Evolutionary conservation across 1,140 invertebrate genomes (phyloP), one percentile per base, ranked within the genome.

Genomic region (Magallana angulata): DNA sequence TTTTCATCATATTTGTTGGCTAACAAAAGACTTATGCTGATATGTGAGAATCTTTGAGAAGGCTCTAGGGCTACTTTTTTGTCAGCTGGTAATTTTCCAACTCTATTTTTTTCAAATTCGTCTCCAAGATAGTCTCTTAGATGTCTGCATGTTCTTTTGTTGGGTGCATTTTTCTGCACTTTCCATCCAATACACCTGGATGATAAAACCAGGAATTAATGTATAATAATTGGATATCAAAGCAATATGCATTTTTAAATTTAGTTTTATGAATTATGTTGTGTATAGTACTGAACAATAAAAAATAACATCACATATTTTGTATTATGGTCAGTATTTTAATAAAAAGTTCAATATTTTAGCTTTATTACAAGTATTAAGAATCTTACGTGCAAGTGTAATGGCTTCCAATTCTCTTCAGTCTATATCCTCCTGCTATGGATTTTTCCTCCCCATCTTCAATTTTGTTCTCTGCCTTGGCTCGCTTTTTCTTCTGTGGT

Each of bases 1-100:
- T 92, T 92, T 87, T 91, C 91, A 60, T 92, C 91, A 86, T 92
- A 94, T 89, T 94, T 93, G 82, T 94, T 92, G 57, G 93, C 93
- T 57, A 93, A 83, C 7, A 93, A 68, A 0, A 94, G 82, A 62
- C 90, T 93, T 68, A 93, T 88, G 14, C 85, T 90, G 82, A 93
- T 91, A 76, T 94, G 92, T 24, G 18, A 57, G 71, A 89, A 87
- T n/a, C 14, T 30, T 64, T 88, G 14, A 2, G 56, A 87, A 85
- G 76, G 89, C 71, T 80, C 91, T 83, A 58, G 76, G n/a, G 84
- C 68, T 86, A 89, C 90, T 87, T 87, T 90, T 85, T 91, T 91
- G 86, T 86, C 85, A 59, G 83, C 88, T 18, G 89, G 89, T 7
- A 90, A 76, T 62, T 89, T 85, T 57, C 90, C 89, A 11, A 89